Conservation (phyloP, 2,797 vertebrate genomes). For the Sebastolobus altivelis region DNA sequence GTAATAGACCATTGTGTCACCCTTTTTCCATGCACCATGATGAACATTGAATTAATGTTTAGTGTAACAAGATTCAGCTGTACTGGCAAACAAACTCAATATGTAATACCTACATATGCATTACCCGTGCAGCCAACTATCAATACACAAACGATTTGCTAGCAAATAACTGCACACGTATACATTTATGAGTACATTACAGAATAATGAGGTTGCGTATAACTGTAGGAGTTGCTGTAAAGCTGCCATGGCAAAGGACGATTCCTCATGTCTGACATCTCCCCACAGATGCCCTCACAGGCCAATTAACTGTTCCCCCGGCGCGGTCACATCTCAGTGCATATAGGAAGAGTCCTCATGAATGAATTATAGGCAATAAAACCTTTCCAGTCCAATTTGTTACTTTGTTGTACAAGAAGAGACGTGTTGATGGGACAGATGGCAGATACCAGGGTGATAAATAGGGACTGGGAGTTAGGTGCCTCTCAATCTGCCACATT, state of each 20-base stretch:
- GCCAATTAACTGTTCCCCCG: conserved; percentile 59
- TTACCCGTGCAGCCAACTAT: neutral
- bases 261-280: conserved; percentile 45
- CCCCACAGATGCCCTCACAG: conserved; percentile 32
- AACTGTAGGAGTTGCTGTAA: conserved; percentile 13
- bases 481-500: neutral
- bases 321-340: conserved; percentile 38
- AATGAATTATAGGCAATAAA: conserved; percentile 75
- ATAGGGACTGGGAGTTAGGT: neutral
- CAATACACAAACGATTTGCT: neutral
- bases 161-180: neutral
- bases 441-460: conserved; percentile 30
- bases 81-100: neutral
- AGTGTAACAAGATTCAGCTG: neutral
- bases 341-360: conserved; percentile 52
- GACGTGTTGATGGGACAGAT: conserved; percentile 37
- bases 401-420: conserved; percentile 51
- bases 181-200: conserved; percentile 13
- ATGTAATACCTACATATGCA: neutral
- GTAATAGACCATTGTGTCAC: neutral
- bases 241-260: neutral
- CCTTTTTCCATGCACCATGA: neutral
- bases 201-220: neutral
- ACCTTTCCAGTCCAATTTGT: conserved; percentile 65
- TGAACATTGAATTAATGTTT: neutral